Evolutionary conservation across 2,113 vertebrate genomes (phyloP), one percentile per base, ranked within the genome.

Genomic region (Herpailurus yagouaroundi): DNA sequence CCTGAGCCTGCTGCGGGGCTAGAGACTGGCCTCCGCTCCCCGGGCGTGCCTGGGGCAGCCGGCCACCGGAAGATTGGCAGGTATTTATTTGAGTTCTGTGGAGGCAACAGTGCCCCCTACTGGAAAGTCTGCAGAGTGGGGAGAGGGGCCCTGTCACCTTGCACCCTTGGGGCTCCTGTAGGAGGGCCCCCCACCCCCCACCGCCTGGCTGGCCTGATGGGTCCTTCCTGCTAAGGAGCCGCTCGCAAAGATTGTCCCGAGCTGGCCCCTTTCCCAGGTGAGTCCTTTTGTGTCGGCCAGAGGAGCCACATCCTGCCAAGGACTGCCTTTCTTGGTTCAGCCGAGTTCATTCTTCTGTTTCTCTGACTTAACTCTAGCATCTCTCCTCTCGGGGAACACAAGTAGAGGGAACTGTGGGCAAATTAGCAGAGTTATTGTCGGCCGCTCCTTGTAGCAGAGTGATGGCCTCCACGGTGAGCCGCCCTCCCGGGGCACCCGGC

Each of bases 381-480:
- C 87, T 89, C 41, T 91, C 57, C 50, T 55, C 36, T 4, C 1
- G 0, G n/a, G 38, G 25, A 27, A 25, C 16, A 31, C 13, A 66
- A 13, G 50, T 0, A 13, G 63, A 57, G 69, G 45, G 50, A 4
- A 10, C 7, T n/a, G 29, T 4, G 33, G 36, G 27, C 57, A 7
- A 5, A 52, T 1, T 4, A 52, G 52, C 74, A 4, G 33, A 31
- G 57, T 3, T 82, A 5, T 29, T 16, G 1, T 15, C 25, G 6
- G 48, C 9, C 3, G 50, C 16, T 45, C 50, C 60, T 1, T 5
- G 50, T 25, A 13, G 27, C 57, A 27, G 36, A 57, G 29, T 18
- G 0, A 0, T 0, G 12, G 6, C 80, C 48, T 18, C 57, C 18
- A 2, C 0, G 0, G 87, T 36, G 2, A 13, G 52, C 74, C 19